phyloP scores from a whole-genome alignment of 2,888 invertebrate genomes.

The Liposcelis brunnea region DNA sequence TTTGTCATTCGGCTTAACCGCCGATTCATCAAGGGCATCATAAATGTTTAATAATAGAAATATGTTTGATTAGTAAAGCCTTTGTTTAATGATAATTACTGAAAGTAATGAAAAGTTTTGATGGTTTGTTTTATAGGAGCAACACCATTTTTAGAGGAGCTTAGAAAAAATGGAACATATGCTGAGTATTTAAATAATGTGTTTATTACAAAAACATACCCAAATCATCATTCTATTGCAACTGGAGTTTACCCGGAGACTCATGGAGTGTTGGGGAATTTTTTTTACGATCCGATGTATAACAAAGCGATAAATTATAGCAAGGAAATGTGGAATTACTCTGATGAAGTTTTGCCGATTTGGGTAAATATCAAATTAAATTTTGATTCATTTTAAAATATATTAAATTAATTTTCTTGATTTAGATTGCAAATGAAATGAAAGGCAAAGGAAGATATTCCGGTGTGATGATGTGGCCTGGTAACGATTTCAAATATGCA shows the following conservation, averaged over 20 bases:
- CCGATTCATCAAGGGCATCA: background rate
- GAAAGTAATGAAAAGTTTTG: too few relatives aligned
- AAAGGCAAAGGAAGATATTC: slow-evolving; percentile 33
- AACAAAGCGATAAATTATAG: slow-evolving; percentile 19
- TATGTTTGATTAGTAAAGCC: too few relatives aligned
- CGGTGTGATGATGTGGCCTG: slow-evolving; percentile 57
- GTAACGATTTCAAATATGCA: slow-evolving; percentile 33
- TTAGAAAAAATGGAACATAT: slow-evolving; percentile 36
- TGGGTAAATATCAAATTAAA: slow-evolving; percentile 31
- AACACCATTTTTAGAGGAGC: slow-evolving; percentile 37
- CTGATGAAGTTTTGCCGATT: slow-evolving; percentile 35
- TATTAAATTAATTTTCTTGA: slow-evolving; percentile 19
- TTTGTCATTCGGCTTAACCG: background rate
- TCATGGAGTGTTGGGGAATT: slow-evolving; percentile 50
- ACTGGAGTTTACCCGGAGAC: slow-evolving; percentile 49
- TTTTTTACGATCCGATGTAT: slow-evolving; percentile 33
- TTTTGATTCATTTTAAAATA: background rate
- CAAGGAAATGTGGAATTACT: slow-evolving; percentile 35
- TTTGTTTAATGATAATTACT: too few relatives aligned
- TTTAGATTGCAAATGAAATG: slow-evolving; percentile 41
- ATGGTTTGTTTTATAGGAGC: slow-evolving; percentile 16
- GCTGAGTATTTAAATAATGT: slow-evolving; percentile 40
- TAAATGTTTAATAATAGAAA: too few relatives aligned
- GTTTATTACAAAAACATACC: slow-evolving; percentile 54
- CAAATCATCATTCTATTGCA: slow-evolving; percentile 54